phyloP scores from a whole-genome alignment of 1,140 invertebrate genomes.

The Hyles vespertilio region DNA sequence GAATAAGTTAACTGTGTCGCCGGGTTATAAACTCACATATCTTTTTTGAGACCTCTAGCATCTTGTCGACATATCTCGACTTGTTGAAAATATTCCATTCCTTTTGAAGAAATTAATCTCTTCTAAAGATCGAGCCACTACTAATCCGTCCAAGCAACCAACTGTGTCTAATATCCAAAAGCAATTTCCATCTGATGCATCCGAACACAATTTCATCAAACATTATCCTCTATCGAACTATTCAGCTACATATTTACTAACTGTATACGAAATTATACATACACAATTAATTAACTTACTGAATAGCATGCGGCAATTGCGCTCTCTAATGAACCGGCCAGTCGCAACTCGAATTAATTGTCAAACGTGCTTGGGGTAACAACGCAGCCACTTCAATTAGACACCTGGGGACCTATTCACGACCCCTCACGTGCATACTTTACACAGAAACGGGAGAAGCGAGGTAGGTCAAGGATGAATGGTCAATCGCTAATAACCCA shows the following conservation, averaged over 20 bases:
- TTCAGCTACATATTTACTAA: background rate
- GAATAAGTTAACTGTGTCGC: no score
- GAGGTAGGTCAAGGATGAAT: conserved; percentile 6
- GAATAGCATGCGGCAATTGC: conserved; percentile 46
- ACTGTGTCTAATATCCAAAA: no score
- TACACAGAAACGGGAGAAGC: background rate
- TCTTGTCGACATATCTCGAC: no score
- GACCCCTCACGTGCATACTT: conserved; percentile 1
- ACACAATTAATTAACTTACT: conserved; percentile 45
- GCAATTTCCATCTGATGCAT: no score
- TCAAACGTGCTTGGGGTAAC: conserved; percentile 45
- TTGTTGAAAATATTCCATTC: no score
- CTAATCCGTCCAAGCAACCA: no score
- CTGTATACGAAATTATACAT: conserved; percentile 19
- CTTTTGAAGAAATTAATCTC: no score
- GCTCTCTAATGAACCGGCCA: conserved; percentile 50
- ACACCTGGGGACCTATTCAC: conserved; percentile 12
- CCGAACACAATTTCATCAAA: background rate
- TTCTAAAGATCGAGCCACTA: no score
- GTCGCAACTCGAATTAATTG: conserved; percentile 52
- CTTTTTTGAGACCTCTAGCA: no score
- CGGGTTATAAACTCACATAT: no score
- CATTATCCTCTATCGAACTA: background rate
- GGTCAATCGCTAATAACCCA: conserved; percentile 15
- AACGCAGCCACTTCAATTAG: conserved; percentile 37